Base-by-base conservation (phyloP, 2,113 vertebrate species). In the Xenotilapia flavipinnis region DNA sequence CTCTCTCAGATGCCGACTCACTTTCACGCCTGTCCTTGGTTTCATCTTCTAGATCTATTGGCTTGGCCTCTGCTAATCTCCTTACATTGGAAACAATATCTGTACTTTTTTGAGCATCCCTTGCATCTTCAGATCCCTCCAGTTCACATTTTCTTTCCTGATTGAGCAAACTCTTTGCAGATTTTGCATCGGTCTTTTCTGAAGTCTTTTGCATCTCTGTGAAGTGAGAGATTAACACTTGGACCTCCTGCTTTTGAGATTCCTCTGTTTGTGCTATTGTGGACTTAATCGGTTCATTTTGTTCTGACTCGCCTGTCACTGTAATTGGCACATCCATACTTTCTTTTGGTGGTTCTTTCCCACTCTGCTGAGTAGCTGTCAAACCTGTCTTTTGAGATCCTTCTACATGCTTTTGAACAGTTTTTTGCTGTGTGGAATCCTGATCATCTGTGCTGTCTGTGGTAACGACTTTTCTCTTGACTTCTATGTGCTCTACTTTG, bases 141-240 rank as follows among this genome's bases (percentile, higher is more conserved):
- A 96, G 89, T 70, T 96, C 91, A 79, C 91, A 86, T 91, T 92
- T 97, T 89, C 90, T 96, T 56, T 97, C 95, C 17, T 92, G 86
- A 77, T 86, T 95, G 65, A 97, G 92, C 70, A 97, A 94, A 26
- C 89, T 89, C 88, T 96, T 96, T 89, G 96, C 95, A 85, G 93
- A 94, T 86, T 96, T 93, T 38, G 93, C 92, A 87, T 94, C 80
- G 9, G 92, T 94, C 89, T 94, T 95, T 86, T 94, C 93, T 88
- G 95, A 94, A 81, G 94, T 84, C 31, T 70, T 85, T 95, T 97
- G 96, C 80, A 96, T 93, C 82, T 97, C 94, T 84, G 93, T 96
- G 75, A 97, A 92, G 86, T 95, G 93, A 86, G 95, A 96, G 86
- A 97, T 93, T 93, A 97, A 94, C 75, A 96, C 88, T 81, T 97